Percentiles rank a stretch among this genome's conserved stretches.
These are phyloP conservation scores for Harpalus rubripes DNA, from an alignment of 2,888 invertebrate genomes.

Conservation along the genomic window DNA sequence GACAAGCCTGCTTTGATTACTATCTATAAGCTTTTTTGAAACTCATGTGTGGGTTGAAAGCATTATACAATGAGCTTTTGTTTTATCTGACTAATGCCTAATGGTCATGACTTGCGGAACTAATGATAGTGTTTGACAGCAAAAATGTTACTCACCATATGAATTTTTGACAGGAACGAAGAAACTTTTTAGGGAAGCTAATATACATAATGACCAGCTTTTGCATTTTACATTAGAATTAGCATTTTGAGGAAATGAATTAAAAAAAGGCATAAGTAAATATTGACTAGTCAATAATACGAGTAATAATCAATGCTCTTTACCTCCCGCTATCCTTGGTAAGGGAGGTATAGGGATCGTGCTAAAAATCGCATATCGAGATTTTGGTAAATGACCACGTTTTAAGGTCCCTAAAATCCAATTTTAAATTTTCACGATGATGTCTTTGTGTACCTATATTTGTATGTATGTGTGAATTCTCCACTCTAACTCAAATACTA, in stretches of 20 bases:
- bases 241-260: not conserved
- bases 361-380: too few species aligned
- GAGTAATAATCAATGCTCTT: too few species aligned
- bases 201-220: not conserved
- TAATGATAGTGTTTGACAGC: not conserved
- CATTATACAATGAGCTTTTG: constrained; percentile 24
- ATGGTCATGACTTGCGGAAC: constrained; percentile 30
- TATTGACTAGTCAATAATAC: too few species aligned
- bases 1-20: constrained; percentile 46
- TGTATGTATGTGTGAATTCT: too few species aligned
- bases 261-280: not conserved
- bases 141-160: not conserved
- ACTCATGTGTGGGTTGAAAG: constrained; percentile 19
- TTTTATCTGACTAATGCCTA: not conserved
- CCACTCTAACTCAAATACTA: too few species aligned
- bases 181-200: not conserved
- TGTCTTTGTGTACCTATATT: too few species aligned
- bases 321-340: too few species aligned
- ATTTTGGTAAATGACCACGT: too few species aligned
- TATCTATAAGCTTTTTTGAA: constrained; percentile 31
- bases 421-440: too few species aligned
- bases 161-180: too few species aligned
- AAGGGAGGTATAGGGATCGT: too few species aligned
- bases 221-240: not conserved
- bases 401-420: too few species aligned